These are phyloP conservation scores for Cosmopolites sordidus DNA, from an alignment of 2,888 invertebrate genomes.

Conservation along the genomic window DNA sequence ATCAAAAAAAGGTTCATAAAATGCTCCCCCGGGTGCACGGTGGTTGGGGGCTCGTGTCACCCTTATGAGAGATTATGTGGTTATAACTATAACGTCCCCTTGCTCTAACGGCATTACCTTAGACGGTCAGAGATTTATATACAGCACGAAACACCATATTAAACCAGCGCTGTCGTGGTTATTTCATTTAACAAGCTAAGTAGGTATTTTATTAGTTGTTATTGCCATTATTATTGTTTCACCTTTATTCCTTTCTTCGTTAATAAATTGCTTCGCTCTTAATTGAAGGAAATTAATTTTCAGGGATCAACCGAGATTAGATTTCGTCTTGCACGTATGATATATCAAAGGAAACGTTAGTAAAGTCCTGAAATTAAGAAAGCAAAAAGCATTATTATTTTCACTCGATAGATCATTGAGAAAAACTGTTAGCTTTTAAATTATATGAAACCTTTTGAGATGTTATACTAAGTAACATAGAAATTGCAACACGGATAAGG, in stretches of 20 bases:
- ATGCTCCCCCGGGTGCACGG: constrained; percentile 45
- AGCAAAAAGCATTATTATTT: too few species aligned
- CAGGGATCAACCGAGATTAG: background rate
- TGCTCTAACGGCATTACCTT: constrained; percentile 37
- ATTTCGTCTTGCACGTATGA: background rate
- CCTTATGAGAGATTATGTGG: constrained; percentile 48
- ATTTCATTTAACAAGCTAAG: constrained; percentile 28
- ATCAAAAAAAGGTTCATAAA: constrained; percentile 51
- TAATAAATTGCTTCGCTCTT: constrained; percentile 24
- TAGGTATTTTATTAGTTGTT: constrained; percentile 29
- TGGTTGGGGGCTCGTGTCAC: constrained; percentile 43
- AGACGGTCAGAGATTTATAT: constrained; percentile 26
- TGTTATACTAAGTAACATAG: too few species aligned
- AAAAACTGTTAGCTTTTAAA: too few species aligned
- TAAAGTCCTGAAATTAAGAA: too few species aligned
- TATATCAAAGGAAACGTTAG: background rate
- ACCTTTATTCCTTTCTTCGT: constrained; percentile 22
- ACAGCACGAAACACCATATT: constrained; percentile 28
- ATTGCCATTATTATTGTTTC: constrained; percentile 27
- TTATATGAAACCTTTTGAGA: too few species aligned
- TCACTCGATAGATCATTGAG: too few species aligned
- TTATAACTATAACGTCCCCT: constrained; percentile 36
- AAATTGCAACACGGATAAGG: too few species aligned
- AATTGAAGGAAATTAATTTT: constrained; percentile 26
- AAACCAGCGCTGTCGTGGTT: constrained; percentile 23